Conservation (phyloP, 2,113 vertebrate species). For the Ifrita kowaldi region DNA sequence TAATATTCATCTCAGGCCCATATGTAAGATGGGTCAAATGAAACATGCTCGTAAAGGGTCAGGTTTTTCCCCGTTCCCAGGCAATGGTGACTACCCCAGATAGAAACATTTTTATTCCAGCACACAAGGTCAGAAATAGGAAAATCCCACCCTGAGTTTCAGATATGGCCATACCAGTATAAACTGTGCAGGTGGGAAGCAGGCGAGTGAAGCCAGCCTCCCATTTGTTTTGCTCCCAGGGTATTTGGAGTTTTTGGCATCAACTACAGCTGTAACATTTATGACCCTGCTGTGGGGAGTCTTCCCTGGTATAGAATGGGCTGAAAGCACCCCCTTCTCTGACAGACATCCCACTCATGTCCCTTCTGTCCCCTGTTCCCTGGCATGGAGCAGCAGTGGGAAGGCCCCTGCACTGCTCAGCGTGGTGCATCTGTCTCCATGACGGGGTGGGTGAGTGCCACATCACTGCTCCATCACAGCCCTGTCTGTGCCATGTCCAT, state of each 20-base stretch:
- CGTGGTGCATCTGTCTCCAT: background rate
- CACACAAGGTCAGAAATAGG: background rate
- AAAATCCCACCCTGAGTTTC: background rate
- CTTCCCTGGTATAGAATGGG: background rate
- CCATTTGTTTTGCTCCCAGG: background rate
- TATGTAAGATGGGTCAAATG: background rate
- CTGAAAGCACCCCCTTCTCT: background rate
- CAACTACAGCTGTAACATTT: background rate
- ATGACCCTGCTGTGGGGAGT: accelerated
- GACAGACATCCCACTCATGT: background rate
- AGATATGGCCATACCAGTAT: accelerated
- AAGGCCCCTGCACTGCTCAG: accelerated
- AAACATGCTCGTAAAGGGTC: background rate
- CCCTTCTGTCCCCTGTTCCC: background rate
- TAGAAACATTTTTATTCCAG: background rate
- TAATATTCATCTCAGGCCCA: background rate
- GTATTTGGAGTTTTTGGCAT: background rate
- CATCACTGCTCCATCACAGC: background rate
- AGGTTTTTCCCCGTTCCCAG: background rate
- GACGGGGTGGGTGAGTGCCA: accelerated
- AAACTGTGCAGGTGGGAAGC: background rate
- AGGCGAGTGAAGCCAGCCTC: background rate
- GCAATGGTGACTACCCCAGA: background rate
- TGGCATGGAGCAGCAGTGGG: background rate
- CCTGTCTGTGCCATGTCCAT: background rate